These are phyloP conservation scores for Drosophila tanythrix DNA, from an alignment of 2,888 invertebrate species.

Conservation along the genomic window DNA sequence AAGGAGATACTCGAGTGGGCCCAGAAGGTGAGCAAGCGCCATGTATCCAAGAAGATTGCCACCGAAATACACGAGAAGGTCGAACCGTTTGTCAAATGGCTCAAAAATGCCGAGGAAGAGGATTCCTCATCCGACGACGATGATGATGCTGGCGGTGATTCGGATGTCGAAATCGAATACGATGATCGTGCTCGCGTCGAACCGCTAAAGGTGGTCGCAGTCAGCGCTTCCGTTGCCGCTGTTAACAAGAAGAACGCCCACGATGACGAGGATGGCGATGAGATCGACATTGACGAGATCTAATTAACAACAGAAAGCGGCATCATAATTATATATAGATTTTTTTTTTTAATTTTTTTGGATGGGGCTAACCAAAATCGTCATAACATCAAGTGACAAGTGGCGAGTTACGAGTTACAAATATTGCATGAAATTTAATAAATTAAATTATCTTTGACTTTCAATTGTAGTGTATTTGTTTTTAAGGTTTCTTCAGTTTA, in stretches of 20 bases:
- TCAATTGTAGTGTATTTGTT: slow-evolving; percentile 49
- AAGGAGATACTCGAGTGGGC: slow-evolving; percentile 97
- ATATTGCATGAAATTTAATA: slow-evolving; percentile 9
- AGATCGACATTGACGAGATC: slow-evolving; percentile 97
- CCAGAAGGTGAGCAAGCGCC: slow-evolving; percentile 97
- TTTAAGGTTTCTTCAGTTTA: slow-evolving; percentile 22
- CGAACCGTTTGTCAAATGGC: slow-evolving; percentile 97
- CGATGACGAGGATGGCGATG: slow-evolving; percentile 91
- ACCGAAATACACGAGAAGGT: slow-evolving; percentile 97
- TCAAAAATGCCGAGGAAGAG: slow-evolving; percentile 98
- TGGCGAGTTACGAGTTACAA: background rate
- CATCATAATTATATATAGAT: background rate
- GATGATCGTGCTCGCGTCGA: slow-evolving; percentile 93
- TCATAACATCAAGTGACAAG: background rate
- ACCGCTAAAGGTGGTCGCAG: slow-evolving; percentile 89
- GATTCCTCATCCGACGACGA: slow-evolving; percentile 91
- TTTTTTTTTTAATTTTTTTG: slow-evolving; percentile 1
- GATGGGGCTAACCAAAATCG: slow-evolving; percentile 17
- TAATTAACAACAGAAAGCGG: slow-evolving; percentile 85
- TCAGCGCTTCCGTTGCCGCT: slow-evolving; percentile 83
- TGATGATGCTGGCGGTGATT: slow-evolving; percentile 86
- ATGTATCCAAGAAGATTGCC: slow-evolving; percentile 95
- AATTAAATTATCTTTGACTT: slow-evolving; percentile 41
- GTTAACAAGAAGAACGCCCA: slow-evolving; percentile 85
- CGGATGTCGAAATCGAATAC: slow-evolving; percentile 92